These are phyloP conservation scores for Bothrops jararaca DNA, from an alignment of 2,113 vertebrate genomes.

Conservation along the genomic window DNA sequence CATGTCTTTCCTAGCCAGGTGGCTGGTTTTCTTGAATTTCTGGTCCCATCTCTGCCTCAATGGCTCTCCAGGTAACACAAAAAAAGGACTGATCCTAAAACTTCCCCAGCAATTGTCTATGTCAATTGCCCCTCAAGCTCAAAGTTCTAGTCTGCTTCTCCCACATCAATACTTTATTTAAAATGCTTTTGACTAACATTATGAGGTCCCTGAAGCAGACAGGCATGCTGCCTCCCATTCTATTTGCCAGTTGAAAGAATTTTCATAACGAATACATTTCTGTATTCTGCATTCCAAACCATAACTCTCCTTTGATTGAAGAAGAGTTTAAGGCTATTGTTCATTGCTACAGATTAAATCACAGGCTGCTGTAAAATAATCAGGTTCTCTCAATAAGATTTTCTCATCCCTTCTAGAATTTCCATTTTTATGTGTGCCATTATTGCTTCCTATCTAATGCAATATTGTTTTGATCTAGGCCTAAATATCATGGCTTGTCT, in stretches of 20 bases:
- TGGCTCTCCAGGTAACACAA: not conserved
- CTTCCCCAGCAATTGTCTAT: not conserved
- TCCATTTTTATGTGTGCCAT: not conserved
- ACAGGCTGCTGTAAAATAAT: not conserved
- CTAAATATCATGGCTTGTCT: not conserved
- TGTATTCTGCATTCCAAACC: not conserved
- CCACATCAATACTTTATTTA: not conserved
- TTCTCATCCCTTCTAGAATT: not conserved
- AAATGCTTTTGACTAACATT: not conserved
- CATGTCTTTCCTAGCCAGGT: not conserved
- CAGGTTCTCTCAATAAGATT: not conserved
- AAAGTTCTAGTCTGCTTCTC: not conserved
- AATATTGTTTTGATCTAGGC: not conserved
- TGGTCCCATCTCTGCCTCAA: not conserved
- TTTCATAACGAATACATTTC: not conserved
- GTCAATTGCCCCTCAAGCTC: not conserved
- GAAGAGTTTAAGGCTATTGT: not conserved
- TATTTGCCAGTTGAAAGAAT: not conserved
- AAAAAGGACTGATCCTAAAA: not conserved
- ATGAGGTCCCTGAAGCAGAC: not conserved
- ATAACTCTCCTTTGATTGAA: not conserved
- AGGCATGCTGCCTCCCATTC: not conserved
- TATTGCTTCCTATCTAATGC: not conserved
- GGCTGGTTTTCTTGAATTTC: not conserved
- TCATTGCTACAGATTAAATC: not conserved